Evolutionary conservation across 2,113 vertebrate genomes (phyloP), one percentile per base, ranked within the genome.

Genomic region (Aythya baeri): DNA sequence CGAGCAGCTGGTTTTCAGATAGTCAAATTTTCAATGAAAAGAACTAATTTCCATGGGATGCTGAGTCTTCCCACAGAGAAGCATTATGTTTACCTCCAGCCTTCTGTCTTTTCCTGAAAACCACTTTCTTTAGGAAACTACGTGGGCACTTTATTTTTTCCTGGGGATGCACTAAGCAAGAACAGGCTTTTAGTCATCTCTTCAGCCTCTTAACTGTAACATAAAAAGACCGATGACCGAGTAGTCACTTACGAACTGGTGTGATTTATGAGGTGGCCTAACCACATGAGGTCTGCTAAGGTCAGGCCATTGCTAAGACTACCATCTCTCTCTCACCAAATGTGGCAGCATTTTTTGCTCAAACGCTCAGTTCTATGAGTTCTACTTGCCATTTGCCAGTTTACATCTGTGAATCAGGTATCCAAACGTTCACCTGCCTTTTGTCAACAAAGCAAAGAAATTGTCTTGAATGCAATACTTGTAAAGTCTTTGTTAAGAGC

Each of bases 21-120:
- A 86, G 59, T 44, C 80, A 61, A 25, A 76, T 84, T 61, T 68
- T 68, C 93, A 84, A 27, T 49, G 89, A 78, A 46, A 85, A 52
- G 65, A 91, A 61, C 66, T 91, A 81, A 93, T 84, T 94, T 96
- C 93, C 92, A 95, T 4, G 84, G 89, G 83, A 61, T 16, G 1
- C 52, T 26, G 66, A 88, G 76, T 57, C 89, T 97, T 92, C 96
- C 92, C 93, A 94, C 96, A 94, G 96, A 92, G 95, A 68, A 91
- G 78, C 77, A 82, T 96, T 81, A 49, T 93, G 95, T 84, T 89
- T 93, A 78, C 83, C 77, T 82, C 58, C 94, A 95, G 89, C 94
- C 91, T 95, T 92, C 95, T 95, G 94, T 78, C 86, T 94, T 75
- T 84, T 68, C 77, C 89, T 82, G 86, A 89, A 73, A 92, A 68